Conservation (phyloP, 2,113 vertebrate species). For the Crypturellus undulatus region DNA sequence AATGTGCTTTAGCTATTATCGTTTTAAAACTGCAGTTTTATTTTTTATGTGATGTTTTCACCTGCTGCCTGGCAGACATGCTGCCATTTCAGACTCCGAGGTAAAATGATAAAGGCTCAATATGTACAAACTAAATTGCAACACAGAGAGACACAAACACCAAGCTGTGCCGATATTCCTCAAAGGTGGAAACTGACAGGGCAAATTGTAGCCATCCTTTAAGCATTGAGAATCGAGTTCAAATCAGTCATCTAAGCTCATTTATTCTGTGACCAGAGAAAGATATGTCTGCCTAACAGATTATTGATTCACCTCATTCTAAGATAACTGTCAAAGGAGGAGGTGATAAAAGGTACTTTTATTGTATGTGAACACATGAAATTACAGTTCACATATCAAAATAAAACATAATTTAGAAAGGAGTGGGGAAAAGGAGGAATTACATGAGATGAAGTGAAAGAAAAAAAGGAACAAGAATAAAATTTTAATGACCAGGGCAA, state of each 20-base stretch:
- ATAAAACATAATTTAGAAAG: neutral
- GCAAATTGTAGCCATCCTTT: neutral
- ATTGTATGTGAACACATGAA: neutral
- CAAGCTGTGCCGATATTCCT: neutral
- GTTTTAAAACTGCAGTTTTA: neutral
- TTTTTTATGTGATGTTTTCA: neutral
- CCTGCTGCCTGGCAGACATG: neutral
- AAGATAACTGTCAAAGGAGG: neutral
- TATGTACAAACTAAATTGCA: neutral
- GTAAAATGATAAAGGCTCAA: neutral
- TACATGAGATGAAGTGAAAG: neutral
- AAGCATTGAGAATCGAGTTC: neutral
- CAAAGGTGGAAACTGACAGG: neutral
- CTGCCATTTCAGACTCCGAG: neutral
- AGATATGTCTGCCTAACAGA: neutral
- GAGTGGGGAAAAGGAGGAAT: fast-evolving
- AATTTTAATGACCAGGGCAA: neutral
- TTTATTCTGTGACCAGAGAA: neutral
- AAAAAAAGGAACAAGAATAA: neutral
- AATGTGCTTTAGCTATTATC: neutral
- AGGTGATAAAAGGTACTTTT: neutral
- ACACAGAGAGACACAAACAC: neutral
- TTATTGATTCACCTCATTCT: neutral
- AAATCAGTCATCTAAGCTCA: neutral
- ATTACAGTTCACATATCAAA: neutral